phyloP scores from a whole-genome alignment of 2,888 invertebrate species.

The Metacarcinus magister region DNA sequence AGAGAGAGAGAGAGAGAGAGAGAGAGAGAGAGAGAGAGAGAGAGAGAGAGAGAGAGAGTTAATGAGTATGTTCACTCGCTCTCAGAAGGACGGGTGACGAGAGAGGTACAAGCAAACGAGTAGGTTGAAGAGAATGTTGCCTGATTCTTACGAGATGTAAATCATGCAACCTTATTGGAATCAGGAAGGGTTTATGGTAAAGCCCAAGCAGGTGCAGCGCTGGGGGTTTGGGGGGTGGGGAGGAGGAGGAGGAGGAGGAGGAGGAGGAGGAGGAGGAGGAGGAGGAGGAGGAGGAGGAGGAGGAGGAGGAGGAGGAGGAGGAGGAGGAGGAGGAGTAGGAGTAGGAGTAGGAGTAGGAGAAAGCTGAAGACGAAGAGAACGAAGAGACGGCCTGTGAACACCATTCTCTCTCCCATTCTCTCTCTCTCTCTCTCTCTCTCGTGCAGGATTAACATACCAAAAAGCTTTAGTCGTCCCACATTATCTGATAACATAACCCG shows the following conservation, averaged over 20 bases:
- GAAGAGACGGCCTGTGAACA: not conserved
- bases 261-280: conserved; percentile 41
- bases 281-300: conserved; percentile 35
- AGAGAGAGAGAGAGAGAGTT: too few species aligned
- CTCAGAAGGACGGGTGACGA: not conserved
- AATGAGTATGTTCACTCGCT: not conserved
- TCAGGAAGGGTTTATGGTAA: not conserved
- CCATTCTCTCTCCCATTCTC: not conserved
- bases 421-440: conserved; percentile 36
- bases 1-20: not conserved
- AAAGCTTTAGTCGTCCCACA: not conserved
- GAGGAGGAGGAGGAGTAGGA: too few species aligned
- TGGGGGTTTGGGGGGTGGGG: not conserved
- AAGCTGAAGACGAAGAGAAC: not conserved
- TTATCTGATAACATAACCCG: conserved; percentile 1
- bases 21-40: too few species aligned
- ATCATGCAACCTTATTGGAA: not conserved
- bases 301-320: too few species aligned
- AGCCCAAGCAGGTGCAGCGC: not conserved
- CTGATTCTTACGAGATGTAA: not conserved
- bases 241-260: not conserved
- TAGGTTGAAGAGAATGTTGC: not conserved
- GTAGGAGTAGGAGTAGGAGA: too few species aligned
- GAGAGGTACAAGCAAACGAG: not conserved
- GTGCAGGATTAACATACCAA: not conserved